Base-by-base conservation (phyloP, 2,888 invertebrate genomes). In the Dioctria linearis region DNA sequence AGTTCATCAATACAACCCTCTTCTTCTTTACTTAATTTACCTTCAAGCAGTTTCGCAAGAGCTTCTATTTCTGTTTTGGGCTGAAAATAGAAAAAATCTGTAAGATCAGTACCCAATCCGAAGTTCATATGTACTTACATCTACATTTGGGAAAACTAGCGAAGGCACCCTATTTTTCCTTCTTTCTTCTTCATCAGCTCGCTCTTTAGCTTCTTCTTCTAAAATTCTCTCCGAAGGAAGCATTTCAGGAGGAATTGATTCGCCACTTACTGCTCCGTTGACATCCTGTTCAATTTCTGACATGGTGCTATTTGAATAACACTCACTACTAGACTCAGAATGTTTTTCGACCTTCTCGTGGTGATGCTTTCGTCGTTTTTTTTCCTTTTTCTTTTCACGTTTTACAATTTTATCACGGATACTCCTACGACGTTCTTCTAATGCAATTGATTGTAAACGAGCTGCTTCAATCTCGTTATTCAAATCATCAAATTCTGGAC, bases 131-230 rank as follows among this genome's bases (percentile, higher is more conserved):
- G 11, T 80, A 90, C 92, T 92, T 87, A 94, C 94, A 86, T 95
- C 94, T 83, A 95, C 90, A 86, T 94, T 94, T 84, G 91, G 92
- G 89, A 92, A 96, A 57, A 95, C 93, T 85, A 96, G 93, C 61
- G 96, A 95, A 73, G 96, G 96, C 87, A 95, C 95, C 78, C 94
- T 90, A 81, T 90, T 91, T 85, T 93, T 92, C 88, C 93, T 93
- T 85, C 92, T 92, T 86, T 92, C 93, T 87, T 95, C 95, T 82
- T 92, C 92, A 83, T 91, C 92, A 67, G 91, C 90, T 80, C 91
- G 90, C 87, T 93, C 93, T 84, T 93, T 93, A 61, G 92, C 92
- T 65, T 90, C 90, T 83, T 92, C 91, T 84, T 92, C 91, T 79
- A 90, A 88, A 54, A 90, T 90, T 83, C 90, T 87, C 84, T 93